Conservation (phyloP, 2,797 vertebrate genomes). For the Hybognathus amarus region DNA sequence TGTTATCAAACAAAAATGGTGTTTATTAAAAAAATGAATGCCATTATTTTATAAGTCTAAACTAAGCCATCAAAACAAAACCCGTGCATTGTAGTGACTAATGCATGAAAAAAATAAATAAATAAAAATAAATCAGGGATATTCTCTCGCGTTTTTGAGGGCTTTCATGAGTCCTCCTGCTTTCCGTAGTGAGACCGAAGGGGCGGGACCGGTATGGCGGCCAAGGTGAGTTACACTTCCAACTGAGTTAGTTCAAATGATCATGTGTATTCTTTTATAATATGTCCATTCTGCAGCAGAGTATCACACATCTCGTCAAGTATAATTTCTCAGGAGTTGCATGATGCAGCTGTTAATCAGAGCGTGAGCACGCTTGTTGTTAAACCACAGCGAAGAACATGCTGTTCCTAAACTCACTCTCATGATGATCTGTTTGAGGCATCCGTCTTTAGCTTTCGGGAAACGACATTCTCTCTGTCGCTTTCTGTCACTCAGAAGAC, state of each 20-base stretch:
- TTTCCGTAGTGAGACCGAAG: conserved; percentile 42
- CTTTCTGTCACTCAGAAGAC: background rate
- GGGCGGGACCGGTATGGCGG: conserved; percentile 55
- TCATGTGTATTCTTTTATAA: background rate
- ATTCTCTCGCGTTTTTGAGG: conserved; percentile 8
- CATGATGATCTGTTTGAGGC: background rate
- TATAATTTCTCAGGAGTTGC: background rate
- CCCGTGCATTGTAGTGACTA: too few species aligned
- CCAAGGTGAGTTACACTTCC: conserved; percentile 55
- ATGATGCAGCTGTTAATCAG: background rate
- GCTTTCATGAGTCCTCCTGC: conserved; percentile 27
- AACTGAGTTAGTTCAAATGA: background rate
- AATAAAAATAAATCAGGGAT: background rate
- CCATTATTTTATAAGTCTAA: too few species aligned
- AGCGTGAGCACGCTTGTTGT: background rate
- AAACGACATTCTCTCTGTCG: background rate
- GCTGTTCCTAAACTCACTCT: background rate
- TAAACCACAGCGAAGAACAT: background rate
- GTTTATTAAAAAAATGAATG: too few species aligned
- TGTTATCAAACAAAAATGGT: too few species aligned
- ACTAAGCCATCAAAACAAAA: too few species aligned
- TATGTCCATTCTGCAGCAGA: background rate
- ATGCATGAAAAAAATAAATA: background rate
- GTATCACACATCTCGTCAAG: background rate
- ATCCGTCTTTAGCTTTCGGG: background rate